Base-by-base conservation (phyloP, 2,888 invertebrate species). In the Pristionchus fissidentatus region DNA sequence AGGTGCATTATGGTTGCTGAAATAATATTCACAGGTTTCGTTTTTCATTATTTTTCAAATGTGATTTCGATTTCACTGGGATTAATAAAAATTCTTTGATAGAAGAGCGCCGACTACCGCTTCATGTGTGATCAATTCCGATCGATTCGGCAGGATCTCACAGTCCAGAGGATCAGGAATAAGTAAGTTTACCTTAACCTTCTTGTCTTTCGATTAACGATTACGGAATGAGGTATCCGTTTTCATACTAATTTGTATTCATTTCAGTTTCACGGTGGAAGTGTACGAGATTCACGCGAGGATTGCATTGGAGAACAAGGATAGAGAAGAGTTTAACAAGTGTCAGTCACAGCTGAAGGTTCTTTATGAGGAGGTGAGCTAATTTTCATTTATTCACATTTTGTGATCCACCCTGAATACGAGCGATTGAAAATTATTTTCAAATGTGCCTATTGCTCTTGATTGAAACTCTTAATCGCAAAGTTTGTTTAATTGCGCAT, bases 251-350 rank as follows among this genome's bases (percentile, higher is more conserved):
- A 49, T 15, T 49, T n/a, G n/a, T n/a, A n/a, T 35, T 43, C 26
- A 22, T 70, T 82, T 43, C 82, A 83, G 83, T 38, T 97, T 99
- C 92, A 97, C 98, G 83, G 96, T 99, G n/a, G 95, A 96, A 92
- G 99, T 99, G 19, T 99, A 99, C 94, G 99, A 99, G 94, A 97
- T 97, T 4, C 98, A 99, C 94, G 98, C 98, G 5, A 95, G 98
- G 83, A 97, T 99, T 92, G 98, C 98, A 79, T 94, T 99, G 93
- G 98, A 99, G 93, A 97, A 94, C 94, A 97, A 97, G 82, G 99
- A 99, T 93, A 97, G 97, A 93, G 98, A 97, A 92, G 99, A 99
- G 93, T 99, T 98, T 93, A 99, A 99, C 83, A 85, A 89, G 93
- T 99, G 99, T 93, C 99, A 99, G 94, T 97, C 97, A 22, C 99